Evolutionary conservation across 2,888 invertebrate species (phyloP).

Genomic region (Eugnorisma glareosa): DNA sequence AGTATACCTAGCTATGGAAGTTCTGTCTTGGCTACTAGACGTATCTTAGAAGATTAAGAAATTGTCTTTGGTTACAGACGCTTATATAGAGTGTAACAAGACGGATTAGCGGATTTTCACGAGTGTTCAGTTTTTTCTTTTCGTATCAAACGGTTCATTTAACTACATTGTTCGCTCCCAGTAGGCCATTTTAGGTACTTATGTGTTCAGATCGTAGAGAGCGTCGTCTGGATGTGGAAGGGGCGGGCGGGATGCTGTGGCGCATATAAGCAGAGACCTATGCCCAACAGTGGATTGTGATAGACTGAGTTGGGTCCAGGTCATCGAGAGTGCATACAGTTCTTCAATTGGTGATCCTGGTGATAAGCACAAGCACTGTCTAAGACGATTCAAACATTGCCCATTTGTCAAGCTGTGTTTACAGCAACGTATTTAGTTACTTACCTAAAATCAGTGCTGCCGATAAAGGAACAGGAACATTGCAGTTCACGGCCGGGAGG

Average conservation of each 20-base stretch:
- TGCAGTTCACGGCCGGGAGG: neutral
- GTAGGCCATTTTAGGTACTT: neutral
- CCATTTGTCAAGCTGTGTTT: neutral
- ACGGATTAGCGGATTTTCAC: neutral
- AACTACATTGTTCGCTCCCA: neutral
- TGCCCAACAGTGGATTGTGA: neutral
- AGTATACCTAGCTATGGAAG: neutral
- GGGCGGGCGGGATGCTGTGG: neutral
- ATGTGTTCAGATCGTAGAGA: neutral
- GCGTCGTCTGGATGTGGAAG: neutral
- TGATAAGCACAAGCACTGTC: neutral
- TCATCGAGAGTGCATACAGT: too few species aligned
- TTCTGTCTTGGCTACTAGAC: neutral
- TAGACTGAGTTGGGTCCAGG: too few species aligned
- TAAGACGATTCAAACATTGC: neutral
- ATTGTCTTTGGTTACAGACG: neutral
- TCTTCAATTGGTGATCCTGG: too few species aligned
- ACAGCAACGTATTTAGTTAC: neutral
- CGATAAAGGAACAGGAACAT: neutral
- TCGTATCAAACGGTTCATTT: neutral
- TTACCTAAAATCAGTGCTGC: neutral
- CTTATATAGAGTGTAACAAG: too few species aligned
- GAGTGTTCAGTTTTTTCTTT: neutral
- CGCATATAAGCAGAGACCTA: neutral
- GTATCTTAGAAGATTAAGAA: neutral